phyloP scores from a whole-genome alignment of 2,113 vertebrate genomes.

The Alexandromys fortis region DNA sequence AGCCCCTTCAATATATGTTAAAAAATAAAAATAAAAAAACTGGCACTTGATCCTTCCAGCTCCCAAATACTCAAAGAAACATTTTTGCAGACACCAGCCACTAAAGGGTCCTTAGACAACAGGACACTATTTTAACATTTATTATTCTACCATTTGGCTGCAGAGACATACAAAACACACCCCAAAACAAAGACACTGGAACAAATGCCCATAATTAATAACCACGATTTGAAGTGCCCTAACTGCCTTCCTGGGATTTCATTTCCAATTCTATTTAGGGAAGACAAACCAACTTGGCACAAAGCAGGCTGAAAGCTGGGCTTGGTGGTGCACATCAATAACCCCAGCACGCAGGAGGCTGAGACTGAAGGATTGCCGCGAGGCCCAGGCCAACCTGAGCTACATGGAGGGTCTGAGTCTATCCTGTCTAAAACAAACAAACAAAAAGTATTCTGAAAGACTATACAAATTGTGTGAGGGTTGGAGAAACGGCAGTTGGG shows the following conservation, averaged over 20 bases:
- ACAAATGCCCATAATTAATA: slow-evolving; percentile 8
- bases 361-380: not conserved
- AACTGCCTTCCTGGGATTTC: slow-evolving; percentile 26
- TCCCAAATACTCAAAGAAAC: not conserved
- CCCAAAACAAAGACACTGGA: slow-evolving; percentile 23
- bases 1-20: not conserved
- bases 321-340: not conserved
- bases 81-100: not conserved
- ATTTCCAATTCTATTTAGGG: slow-evolving; percentile 32
- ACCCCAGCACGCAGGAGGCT: not conserved
- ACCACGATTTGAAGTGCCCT: slow-evolving; percentile 2
- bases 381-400: not conserved
- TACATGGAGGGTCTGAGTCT: not conserved
- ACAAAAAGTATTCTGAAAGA: not conserved
- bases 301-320: not conserved
- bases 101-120: slow-evolving; percentile 14
- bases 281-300: slow-evolving; percentile 7
- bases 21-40: not conserved
- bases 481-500: not conserved
- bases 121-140: not conserved
- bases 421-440: not conserved
- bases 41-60: slow-evolving; percentile 22
- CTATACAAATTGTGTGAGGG: not conserved
- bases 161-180: slow-evolving; percentile 15
- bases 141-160: slow-evolving; percentile 13